Percentiles rank a stretch among this genome's conserved stretches.
These are phyloP conservation scores for Laupala kohalensis DNA, from an alignment of 1,140 invertebrate species.

Conservation along the genomic window DNA sequence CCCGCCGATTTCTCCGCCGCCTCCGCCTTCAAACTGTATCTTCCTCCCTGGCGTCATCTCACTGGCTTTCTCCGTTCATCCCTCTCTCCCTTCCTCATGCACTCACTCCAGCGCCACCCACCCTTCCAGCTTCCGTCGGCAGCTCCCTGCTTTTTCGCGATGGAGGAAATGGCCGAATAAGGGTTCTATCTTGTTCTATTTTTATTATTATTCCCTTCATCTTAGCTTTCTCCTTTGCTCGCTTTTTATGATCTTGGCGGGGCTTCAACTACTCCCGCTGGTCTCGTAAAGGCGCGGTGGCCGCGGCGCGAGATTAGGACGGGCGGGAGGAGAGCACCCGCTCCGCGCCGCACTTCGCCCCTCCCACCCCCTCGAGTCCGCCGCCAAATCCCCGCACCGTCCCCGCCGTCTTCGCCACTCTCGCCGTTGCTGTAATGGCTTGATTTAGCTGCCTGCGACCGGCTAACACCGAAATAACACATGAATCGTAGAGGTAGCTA, in stretches of 20 bases:
- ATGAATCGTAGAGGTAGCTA: background rate
- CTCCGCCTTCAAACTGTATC: too few relatives aligned
- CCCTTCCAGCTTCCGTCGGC: background rate
- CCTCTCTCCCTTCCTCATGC: background rate
- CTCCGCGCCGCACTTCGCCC: background rate
- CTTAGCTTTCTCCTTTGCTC: conserved; percentile 9
- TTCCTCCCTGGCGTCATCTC: too few relatives aligned
- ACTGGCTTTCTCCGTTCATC: background rate
- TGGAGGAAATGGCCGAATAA: conserved; percentile 13
- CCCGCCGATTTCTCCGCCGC: too few relatives aligned
- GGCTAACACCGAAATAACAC: conserved; percentile 7
- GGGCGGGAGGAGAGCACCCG: too few relatives aligned
- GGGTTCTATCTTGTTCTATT: conserved; percentile 13
- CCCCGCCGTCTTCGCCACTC: too few relatives aligned
- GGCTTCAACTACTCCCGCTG: conserved; percentile 7
- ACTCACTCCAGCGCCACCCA: background rate
- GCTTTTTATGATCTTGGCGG: conserved; percentile 14
- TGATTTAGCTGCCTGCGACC: conserved; percentile 6
- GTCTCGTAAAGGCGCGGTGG: conserved; percentile 7
- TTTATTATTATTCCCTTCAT: conserved; percentile 13
- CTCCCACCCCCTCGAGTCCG: background rate
- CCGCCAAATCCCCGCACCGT: too few relatives aligned
- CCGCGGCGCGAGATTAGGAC: too few relatives aligned
- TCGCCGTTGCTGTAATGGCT: conserved; percentile 2
- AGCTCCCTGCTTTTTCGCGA: conserved; percentile 7